These are phyloP conservation scores for Tiaroga cobitis DNA, from an alignment of 2,797 vertebrate species.

Conservation along the genomic window DNA sequence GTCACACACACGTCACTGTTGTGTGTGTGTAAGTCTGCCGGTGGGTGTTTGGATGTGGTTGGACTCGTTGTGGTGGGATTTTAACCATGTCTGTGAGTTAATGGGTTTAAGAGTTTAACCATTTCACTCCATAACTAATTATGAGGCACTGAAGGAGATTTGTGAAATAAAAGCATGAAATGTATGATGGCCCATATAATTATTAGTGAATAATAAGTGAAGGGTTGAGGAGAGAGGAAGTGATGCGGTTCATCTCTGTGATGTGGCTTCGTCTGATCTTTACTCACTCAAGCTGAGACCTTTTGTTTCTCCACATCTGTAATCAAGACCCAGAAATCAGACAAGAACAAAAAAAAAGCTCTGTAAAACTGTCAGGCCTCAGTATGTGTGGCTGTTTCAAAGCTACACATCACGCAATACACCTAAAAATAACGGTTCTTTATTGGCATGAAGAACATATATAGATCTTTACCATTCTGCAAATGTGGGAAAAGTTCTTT, in stretches of 20 bases:
- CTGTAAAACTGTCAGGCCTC: neutral
- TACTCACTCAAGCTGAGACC: conserved; percentile 18
- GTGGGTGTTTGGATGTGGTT: conserved; percentile 50
- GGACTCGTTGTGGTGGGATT: conserved; percentile 28
- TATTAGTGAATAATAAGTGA: neutral
- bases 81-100: conserved; percentile 51
- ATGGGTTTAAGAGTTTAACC: conserved; percentile 56
- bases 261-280: conserved; percentile 56
- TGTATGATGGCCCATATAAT: neutral
- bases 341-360: neutral
- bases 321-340: neutral
- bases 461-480: too few relatives aligned
- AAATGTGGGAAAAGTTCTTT: neutral
- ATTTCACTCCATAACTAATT: conserved; percentile 51
- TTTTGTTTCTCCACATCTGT: conserved; percentile 13
- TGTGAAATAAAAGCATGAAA: neutral
- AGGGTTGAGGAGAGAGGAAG: neutral
- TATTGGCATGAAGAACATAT: too few relatives aligned
- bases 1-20: conserved; percentile 3
- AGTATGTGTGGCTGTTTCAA: neutral
- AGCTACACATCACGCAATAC: too few relatives aligned
- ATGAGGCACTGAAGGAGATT: conserved; percentile 5
- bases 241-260: conserved; percentile 39
- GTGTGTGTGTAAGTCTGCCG: neutral
- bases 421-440: neutral